A percentile compares a stretch with the other conserved stretches of the same genome.
Evolutionary conservation across 2,113 vertebrate genomes (phyloP).

Genomic region (Pelvicachromis taeniatus): DNA sequence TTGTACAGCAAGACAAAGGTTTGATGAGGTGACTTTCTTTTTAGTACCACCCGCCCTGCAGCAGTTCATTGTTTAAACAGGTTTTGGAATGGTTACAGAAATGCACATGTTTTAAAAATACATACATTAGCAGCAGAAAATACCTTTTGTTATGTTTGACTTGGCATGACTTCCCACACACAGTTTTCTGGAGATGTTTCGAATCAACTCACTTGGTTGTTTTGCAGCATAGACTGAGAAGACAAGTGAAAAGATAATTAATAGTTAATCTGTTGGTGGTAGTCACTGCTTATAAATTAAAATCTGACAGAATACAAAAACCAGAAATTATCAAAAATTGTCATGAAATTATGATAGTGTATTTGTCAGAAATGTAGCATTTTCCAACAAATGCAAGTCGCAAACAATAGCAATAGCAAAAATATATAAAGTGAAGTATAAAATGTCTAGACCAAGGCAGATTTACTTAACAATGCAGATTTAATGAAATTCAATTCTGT

Average conservation of each 20-base stretch:
- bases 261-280: not conserved
- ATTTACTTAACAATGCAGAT: not conserved
- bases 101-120: conserved; percentile 21
- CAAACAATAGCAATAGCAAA: not conserved
- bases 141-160: not conserved
- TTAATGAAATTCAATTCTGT: not conserved
- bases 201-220: not conserved
- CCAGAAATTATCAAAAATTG: not conserved
- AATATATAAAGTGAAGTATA: not conserved
- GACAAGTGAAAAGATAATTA: not conserved
- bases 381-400: not conserved
- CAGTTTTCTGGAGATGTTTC: not conserved
- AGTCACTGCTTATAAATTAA: not conserved
- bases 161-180: not conserved
- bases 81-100: not conserved
- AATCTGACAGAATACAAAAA: not conserved
- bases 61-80: not conserved
- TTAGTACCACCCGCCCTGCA: not conserved
- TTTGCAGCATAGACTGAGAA: not conserved
- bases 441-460: not conserved
- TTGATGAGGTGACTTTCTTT: not conserved
- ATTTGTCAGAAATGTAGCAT: not conserved
- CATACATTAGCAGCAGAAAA: not conserved
- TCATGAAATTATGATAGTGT: not conserved
- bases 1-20: not conserved